Evolutionary conservation across 2,797 vertebrate species (phyloP), one percentile per base, ranked within the genome.

Genomic region (Gallirallus australis): DNA sequence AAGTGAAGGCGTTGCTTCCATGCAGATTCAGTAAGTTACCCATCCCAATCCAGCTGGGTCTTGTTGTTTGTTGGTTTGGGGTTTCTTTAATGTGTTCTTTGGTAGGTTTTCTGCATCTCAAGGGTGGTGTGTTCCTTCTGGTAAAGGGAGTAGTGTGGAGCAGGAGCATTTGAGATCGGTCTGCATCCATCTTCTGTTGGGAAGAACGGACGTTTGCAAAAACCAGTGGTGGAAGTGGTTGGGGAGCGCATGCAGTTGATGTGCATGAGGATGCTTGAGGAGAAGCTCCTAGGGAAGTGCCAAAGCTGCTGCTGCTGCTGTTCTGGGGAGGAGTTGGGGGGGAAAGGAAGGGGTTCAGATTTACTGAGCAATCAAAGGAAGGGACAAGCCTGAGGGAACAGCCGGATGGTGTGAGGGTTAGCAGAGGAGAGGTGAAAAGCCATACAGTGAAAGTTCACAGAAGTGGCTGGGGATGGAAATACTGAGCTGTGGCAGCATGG

Each of bases 211-310:
- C 19, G 31, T 37, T 31, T 53, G 15, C 2, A 12, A 14, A 52
- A 39, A 59, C 0, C 2, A 2, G 16, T 16, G 30, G 33, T 48
- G 63, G 60, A 45, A 45, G 9, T 40, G 2, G 0, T 19, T 63
- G 53, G 33, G 27, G 13, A 40, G 40, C 18, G 50, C 54, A 33
- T n/a, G n/a, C n/a, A n/a, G 57, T 64, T 39, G 7, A 12, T 18
- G 47, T 27, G 40, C 31, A 3, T 53, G 27, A 7, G 12, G 42
- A 48, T 69, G 40, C n/a, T 52, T 28, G 25, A 47, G 59, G 61
- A 73, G 24, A 45, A 64, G 23, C 20, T 65, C 6, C 7, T 35
- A 3, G 11, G 33, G 75, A 75, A 48, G 53, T 19, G 35, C 33
- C 48, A 39, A 59, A 57, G 24, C 30, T 66, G 61, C 4, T 6